Base-by-base conservation (phyloP, 1,140 invertebrate species). In the Gonatopus flavifemur region DNA sequence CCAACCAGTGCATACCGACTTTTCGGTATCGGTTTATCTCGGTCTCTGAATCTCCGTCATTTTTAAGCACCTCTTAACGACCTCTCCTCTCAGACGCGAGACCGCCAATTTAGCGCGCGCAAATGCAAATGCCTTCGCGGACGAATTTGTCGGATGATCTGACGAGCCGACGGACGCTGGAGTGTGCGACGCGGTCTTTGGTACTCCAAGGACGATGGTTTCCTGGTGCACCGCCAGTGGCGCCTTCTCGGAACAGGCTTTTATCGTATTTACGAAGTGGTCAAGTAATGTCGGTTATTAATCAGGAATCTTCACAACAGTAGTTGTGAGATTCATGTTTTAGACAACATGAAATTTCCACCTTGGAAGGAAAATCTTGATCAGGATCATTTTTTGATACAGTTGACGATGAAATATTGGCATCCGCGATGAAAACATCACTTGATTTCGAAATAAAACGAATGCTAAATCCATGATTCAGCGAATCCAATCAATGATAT, bases 51-150 rank as follows among this genome's bases (percentile, higher is more conserved):
- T 62, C 59, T 61, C 54, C 55, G 55, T 62, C 59, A 61, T 62
- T 61, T 61, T 61, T 62, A 62, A 62, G 55, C 53, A 55, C 58
- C 58, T 57, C 56, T 57, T 62, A 62, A 62, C 59, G 58, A 62
- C 49, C 55, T 57, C 58, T 55, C 47, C 53, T 47, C 61, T 53
- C 40, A 43, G 9, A 38, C 54, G 49, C 49, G 54, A 60, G n/a
- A 48, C 46, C 58, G 36, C 36, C 58, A 54, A 62, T 61, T 62
- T 61, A 47, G 55, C 53, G 59, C 55, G 55, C 59, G 54, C 59
- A 55, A 61, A 62, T 61, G 58, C 51, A 62, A 62, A 62, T 62
- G 55, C 43, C 43, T 41, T 38, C 47, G n/a, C n/a, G 39, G 36
- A 52, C 59, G 58, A 61, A 62, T 62, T 62, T 62, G 58, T 62